A percentile compares a stretch with the other conserved stretches of the same genome.
These are phyloP conservation scores for human (Homo sapiens) DNA, from an alignment of 2,113 vertebrate genomes.

Conservation along the genomic window DNA sequence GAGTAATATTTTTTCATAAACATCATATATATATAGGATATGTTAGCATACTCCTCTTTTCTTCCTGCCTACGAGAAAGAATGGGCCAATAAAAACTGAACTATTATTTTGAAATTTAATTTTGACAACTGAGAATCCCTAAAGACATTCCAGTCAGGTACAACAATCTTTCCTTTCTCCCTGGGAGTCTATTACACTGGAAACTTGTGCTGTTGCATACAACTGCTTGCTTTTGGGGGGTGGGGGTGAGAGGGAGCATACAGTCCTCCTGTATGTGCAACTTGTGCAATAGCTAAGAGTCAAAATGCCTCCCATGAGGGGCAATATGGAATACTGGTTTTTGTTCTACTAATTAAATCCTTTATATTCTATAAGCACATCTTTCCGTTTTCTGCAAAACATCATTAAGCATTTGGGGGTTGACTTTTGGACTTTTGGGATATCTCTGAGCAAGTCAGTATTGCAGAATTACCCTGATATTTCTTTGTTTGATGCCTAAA, in stretches of 20 bases:
- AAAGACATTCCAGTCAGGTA: constrained; percentile 21
- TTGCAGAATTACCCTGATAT: neutral
- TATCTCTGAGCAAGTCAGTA: neutral
- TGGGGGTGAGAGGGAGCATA: neutral
- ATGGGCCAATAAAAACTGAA: constrained; percentile 12
- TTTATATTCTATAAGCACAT: neutral
- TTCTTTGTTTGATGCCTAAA: neutral
- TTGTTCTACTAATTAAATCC: neutral
- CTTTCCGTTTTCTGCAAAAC: neutral
- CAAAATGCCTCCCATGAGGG: neutral
- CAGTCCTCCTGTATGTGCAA: neutral
- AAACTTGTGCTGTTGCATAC: neutral
- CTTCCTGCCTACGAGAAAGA: neutral
- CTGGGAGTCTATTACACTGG: neutral
- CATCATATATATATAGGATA: neutral
- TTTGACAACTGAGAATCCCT: constrained; percentile 1
- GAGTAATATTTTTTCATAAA: constrained; percentile 33
- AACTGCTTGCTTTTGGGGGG: neutral
- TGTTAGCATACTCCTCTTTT: constrained; percentile 24
- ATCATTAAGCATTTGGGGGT: neutral
- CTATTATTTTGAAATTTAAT: constrained; percentile 45
- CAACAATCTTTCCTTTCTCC: neutral
- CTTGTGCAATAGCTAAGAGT: neutral
- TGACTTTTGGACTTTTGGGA: neutral
- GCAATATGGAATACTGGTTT: neutral